phyloP scores from a whole-genome alignment of 2,113 vertebrate genomes.

The Cranoglanis bouderius region DNA sequence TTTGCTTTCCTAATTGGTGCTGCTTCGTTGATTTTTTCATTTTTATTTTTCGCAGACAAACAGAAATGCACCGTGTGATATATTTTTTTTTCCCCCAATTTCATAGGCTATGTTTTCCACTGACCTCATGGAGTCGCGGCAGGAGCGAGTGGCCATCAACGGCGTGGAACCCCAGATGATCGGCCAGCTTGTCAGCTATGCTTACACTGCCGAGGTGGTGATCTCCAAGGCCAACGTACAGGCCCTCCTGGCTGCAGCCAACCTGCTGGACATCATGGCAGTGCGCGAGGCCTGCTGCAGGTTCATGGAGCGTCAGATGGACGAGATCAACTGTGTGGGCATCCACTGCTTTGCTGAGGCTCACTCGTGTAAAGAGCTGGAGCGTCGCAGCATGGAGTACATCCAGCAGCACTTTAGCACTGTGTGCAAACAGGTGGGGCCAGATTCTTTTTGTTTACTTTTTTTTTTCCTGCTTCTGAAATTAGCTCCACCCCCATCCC shows the following conservation, averaged over 20 bases:
- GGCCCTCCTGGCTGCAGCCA: conserved; percentile 77
- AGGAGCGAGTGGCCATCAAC: conserved; percentile 79
- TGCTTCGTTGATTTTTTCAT: neutral
- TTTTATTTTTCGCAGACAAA: neutral
- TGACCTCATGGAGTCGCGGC: conserved; percentile 78
- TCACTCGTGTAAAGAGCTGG: conserved; percentile 75
- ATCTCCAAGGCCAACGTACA: conserved; percentile 79
- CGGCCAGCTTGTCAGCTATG: conserved; percentile 78
- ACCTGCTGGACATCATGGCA: conserved; percentile 77
- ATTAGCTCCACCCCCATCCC: neutral
- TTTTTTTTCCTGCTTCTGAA: neutral
- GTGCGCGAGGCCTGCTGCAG: conserved; percentile 77
- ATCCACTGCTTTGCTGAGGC: conserved; percentile 81
- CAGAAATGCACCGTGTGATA: neutral
- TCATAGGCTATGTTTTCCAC: conserved; percentile 78
- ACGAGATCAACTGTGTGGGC: conserved; percentile 79
- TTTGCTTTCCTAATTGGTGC: neutral
- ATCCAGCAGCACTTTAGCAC: conserved; percentile 75
- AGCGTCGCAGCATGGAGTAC: conserved; percentile 76
- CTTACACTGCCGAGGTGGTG: conserved; percentile 78
- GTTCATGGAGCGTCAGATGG: conserved; percentile 81
- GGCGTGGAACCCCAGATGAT: conserved; percentile 81
- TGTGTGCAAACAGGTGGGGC: conserved; percentile 72
- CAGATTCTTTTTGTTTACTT: neutral
- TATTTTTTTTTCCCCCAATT: neutral